Base-by-base conservation (phyloP, 2,888 invertebrate genomes). In the Theristus sp. region DNA sequence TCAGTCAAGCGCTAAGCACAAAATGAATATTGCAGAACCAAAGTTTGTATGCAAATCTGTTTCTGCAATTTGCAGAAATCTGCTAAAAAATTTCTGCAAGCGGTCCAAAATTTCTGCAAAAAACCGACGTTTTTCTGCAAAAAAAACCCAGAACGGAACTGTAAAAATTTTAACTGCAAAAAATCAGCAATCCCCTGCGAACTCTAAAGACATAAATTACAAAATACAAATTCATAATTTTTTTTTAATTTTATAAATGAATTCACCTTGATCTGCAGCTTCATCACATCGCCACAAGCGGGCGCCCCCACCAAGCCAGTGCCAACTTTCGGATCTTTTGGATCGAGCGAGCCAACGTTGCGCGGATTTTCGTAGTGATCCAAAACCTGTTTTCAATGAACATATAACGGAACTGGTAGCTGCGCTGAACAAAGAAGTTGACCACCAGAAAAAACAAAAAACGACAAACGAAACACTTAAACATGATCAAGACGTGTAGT, bases 251-350 rank as follows among this genome's bases (percentile, higher is more conserved):
- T n/a, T n/a, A n/a, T n/a, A n/a, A n/a, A n/a, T n/a, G 38, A 38
- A 38, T 17, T 30, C 25, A 69, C 71, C 65, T 66, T 69, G 52
- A 72, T 72, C 78, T 99, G 98, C 61, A 99, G 79, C 77, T 98
- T 98, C 98, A 99, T 99, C 28, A 99, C 98, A 79, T 99, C 98
- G 58, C 98, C 98, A 75, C 98, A 99, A 25, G 98, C 96, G 1
- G 98, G 98, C 2, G 98, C 98, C 27, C 98, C 98, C 20, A 99
- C 98, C 6, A 98, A 80, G 0, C 98, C 98, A 1, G 98, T 99
- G 0, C 98, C 98, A 31, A 99, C 94, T 68, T 80, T 85, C 64
- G 82, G 82, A 69, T 94, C 90, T 71, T 86, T 84, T 75, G 98
- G 98, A 75, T 98, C 89, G 68, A 98, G 73, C 0, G 94, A 89